Conservation (phyloP, 1,140 invertebrate genomes). For the Lepidurus couesii region DNA sequence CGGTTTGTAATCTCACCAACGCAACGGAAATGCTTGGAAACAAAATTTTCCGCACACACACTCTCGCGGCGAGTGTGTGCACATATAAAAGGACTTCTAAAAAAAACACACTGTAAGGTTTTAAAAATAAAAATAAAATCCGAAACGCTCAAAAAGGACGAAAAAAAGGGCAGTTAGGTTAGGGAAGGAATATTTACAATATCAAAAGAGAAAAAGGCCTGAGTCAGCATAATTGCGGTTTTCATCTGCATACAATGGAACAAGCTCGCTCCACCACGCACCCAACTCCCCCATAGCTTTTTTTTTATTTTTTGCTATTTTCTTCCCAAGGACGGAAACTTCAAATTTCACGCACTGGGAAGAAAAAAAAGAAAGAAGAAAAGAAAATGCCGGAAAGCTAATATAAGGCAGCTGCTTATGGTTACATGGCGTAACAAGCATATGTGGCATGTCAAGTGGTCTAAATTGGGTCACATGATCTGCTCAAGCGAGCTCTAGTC, state of each 20-base stretch:
- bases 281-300: background rate
- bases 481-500: background rate
- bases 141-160: background rate
- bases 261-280: background rate
- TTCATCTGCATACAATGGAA: slow-evolving; percentile 5
- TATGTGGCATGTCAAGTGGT: slow-evolving; percentile 18
- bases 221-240: slow-evolving; percentile 18
- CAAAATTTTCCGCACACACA: background rate
- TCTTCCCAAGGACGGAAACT: background rate
- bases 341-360: background rate
- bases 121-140: background rate
- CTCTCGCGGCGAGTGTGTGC: too few species aligned
- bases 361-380: background rate
- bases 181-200: background rate
- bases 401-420: slow-evolving; percentile 14
- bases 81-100: too few species aligned
- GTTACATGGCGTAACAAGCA: background rate
- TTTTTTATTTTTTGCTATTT: background rate
- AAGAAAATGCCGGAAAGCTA: background rate
- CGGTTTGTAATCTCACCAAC: background rate
- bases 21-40: background rate
- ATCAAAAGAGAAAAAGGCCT: background rate
- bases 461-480: slow-evolving; percentile 19
- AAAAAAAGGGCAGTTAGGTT: background rate
- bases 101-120: background rate